Conservation (phyloP, 2,797 vertebrate genomes). For the Phataginus tetradactyla region DNA sequence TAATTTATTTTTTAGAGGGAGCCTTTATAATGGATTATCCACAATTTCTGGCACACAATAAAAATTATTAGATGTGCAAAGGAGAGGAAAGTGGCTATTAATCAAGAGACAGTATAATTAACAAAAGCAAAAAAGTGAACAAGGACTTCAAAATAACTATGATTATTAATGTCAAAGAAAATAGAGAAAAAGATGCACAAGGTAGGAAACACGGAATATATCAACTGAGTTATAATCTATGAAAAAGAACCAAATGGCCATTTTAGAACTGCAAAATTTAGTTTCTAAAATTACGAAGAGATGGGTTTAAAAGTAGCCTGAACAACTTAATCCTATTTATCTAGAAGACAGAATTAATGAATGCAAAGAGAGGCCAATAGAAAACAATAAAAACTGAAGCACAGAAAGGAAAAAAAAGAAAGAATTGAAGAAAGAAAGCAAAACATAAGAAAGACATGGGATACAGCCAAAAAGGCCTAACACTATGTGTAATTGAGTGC, state of each 20-base stretch:
- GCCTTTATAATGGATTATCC: neutral
- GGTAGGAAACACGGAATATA: neutral
- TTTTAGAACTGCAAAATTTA: neutral
- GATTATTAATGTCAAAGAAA: neutral
- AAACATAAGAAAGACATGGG: neutral
- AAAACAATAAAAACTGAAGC: neutral
- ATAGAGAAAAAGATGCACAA: neutral
- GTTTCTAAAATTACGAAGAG: neutral
- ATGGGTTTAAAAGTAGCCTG: neutral
- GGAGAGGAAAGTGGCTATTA: neutral
- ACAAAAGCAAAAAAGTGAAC: constrained; percentile 6
- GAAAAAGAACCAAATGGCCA: neutral
- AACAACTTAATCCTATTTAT: neutral
- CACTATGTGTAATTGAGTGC: neutral
- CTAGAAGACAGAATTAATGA: neutral
- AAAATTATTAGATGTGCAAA: neutral
- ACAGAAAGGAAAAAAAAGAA: neutral
- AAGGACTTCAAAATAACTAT: neutral
- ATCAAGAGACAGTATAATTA: neutral
- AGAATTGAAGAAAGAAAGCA: neutral
- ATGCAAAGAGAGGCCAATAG: neutral
- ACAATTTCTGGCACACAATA: neutral
- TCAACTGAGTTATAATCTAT: neutral
- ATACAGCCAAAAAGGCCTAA: neutral
- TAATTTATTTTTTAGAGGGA: neutral